phyloP scores from a whole-genome alignment of 2,797 vertebrate species.

The Mycteria americana region DNA sequence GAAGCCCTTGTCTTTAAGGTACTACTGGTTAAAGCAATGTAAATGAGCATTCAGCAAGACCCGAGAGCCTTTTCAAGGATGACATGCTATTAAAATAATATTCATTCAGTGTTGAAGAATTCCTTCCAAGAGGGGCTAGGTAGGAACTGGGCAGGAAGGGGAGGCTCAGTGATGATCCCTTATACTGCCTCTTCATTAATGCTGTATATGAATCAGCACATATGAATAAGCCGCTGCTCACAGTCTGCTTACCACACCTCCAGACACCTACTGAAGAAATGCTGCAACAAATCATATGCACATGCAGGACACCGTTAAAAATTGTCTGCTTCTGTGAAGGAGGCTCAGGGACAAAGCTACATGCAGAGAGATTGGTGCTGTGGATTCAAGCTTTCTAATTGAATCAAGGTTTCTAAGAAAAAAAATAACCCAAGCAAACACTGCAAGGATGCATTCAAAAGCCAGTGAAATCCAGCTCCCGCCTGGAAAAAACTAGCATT shows the following conservation, averaged over 20 bases:
- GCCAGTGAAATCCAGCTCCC: background rate
- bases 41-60: background rate
- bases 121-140: background rate
- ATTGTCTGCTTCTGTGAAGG: background rate
- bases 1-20: background rate
- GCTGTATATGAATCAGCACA: background rate
- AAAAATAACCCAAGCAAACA: background rate
- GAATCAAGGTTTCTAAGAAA: background rate
- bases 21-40: background rate
- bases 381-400: background rate
- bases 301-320: background rate
- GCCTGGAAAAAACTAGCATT: background rate
- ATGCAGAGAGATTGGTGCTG: background rate
- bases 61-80: background rate
- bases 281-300: background rate
- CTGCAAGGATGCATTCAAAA: background rate
- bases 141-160: background rate
- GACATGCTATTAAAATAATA: background rate
- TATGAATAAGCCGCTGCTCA: background rate
- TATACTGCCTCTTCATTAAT: background rate
- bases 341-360: background rate
- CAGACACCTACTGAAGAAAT: background rate
- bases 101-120: background rate
- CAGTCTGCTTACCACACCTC: background rate
- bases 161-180: background rate